phyloP scores from a whole-genome alignment of 2,888 invertebrate genomes.

The Lepidonotus clava region DNA sequence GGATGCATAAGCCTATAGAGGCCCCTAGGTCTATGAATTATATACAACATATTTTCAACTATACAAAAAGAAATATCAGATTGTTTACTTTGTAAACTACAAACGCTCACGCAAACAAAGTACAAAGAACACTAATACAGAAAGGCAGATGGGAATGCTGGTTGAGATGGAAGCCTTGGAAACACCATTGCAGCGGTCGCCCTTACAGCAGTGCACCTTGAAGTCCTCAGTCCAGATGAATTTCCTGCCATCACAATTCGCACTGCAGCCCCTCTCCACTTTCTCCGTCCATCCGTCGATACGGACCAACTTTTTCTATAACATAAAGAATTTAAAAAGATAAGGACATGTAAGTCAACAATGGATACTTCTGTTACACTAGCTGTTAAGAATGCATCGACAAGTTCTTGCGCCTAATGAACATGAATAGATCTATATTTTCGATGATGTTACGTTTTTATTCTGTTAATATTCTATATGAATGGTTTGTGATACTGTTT shows the following conservation, averaged over 20 bases:
- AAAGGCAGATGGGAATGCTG: background rate
- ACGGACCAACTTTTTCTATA: slow-evolving; percentile 62
- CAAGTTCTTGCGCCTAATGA: too few relatives aligned
- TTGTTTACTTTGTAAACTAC: too few relatives aligned
- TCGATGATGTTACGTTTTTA: too few relatives aligned
- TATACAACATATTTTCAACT: too few relatives aligned
- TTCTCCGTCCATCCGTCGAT: slow-evolving; percentile 63
- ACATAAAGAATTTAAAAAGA: slow-evolving; percentile 8
- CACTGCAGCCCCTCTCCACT: slow-evolving; percentile 67
- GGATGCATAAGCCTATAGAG: too few relatives aligned
- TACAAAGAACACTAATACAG: background rate
- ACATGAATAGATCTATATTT: too few relatives aligned
- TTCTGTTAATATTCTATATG: too few relatives aligned
- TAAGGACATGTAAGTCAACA: background rate
- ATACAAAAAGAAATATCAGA: too few relatives aligned
- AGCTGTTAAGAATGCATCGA: too few relatives aligned
- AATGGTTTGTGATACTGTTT: too few relatives aligned
- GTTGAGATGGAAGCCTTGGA: background rate
- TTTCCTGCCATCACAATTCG: slow-evolving; percentile 60
- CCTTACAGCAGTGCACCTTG: slow-evolving; percentile 65
- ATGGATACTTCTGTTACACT: background rate
- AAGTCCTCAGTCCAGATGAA: slow-evolving; percentile 68
- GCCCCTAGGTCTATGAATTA: too few relatives aligned
- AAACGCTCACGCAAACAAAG: background rate
- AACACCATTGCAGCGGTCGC: slow-evolving; percentile 59